Evolutionary conservation across 2,113 vertebrate genomes (phyloP).

Genomic region (Solenodon paradoxus): DNA sequence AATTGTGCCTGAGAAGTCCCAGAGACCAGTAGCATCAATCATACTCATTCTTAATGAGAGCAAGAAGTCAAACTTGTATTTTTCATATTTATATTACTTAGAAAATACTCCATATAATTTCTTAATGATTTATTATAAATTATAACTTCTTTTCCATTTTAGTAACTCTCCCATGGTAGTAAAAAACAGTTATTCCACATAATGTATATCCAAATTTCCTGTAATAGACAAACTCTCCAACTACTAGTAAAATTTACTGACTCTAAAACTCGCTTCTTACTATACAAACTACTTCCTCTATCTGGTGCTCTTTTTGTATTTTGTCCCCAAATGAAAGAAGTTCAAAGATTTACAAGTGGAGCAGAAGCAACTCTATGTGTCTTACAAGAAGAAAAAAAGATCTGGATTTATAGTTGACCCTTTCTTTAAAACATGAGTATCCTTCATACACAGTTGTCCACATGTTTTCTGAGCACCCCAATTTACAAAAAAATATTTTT

Average conservation of each 20-base stretch:
- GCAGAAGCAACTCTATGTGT: background rate
- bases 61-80: conserved; percentile 41
- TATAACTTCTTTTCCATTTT: conserved; percentile 17
- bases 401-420: background rate
- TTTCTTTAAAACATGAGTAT: background rate
- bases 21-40: conserved; percentile 45
- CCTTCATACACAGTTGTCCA: background rate
- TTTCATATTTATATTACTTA: background rate
- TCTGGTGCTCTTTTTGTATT: background rate
- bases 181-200: background rate
- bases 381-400: background rate
- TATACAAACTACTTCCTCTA: background rate
- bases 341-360: background rate
- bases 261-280: background rate
- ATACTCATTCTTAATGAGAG: conserved; percentile 41
- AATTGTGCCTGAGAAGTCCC: background rate
- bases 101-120: conserved; percentile 20
- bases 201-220: background rate
- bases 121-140: conserved; percentile 13
- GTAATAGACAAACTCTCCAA: background rate
- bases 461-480: background rate
- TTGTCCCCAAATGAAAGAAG: background rate
- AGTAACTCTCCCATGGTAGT: background rate
- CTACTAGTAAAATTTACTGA: background rate
- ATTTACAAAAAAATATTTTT: background rate